A percentile compares a stretch with the other conserved stretches of the same genome.
These are phyloP conservation scores for Hemicrepidius hirtus DNA, from an alignment of 2,888 invertebrate species.

Conservation along the genomic window DNA sequence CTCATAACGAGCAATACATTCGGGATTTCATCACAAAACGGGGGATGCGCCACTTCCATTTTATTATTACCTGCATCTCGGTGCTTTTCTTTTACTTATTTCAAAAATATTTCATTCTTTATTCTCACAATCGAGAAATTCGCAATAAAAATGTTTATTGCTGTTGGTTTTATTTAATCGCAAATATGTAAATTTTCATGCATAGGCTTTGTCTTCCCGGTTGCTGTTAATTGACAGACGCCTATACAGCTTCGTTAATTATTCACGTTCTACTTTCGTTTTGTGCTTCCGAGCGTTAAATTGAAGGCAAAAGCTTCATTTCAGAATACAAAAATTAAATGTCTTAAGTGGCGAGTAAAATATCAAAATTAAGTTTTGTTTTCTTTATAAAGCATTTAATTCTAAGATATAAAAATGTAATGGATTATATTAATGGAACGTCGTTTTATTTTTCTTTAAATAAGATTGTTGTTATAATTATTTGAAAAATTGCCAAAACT, in stretches of 20 bases:
- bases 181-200: slow-evolving; percentile 17
- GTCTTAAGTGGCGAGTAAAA: neutral
- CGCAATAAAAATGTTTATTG: slow-evolving; percentile 2
- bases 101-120: neutral
- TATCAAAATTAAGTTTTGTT: neutral
- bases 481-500: neutral
- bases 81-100: slow-evolving; percentile 23
- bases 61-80: slow-evolving; percentile 28
- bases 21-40: slow-evolving; percentile 29
- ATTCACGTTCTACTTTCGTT: slow-evolving; percentile 37
- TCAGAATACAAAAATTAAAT: slow-evolving; percentile 26
- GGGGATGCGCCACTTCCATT: slow-evolving; percentile 34
- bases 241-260: slow-evolving; percentile 36
- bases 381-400: neutral
- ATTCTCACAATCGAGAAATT: neutral
- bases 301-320: slow-evolving; percentile 27
- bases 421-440: no score
- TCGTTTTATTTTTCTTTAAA: neutral
- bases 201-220: slow-evolving; percentile 9
- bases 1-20: slow-evolving; percentile 21
- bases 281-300: slow-evolving; percentile 35
- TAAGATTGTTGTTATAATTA: neutral
- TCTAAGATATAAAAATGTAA: neutral
- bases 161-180: slow-evolving; percentile 9
- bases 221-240: slow-evolving; percentile 33